These are phyloP conservation scores for Epinotia nisella DNA, from an alignment of 2,888 invertebrate species.

Conservation along the genomic window DNA sequence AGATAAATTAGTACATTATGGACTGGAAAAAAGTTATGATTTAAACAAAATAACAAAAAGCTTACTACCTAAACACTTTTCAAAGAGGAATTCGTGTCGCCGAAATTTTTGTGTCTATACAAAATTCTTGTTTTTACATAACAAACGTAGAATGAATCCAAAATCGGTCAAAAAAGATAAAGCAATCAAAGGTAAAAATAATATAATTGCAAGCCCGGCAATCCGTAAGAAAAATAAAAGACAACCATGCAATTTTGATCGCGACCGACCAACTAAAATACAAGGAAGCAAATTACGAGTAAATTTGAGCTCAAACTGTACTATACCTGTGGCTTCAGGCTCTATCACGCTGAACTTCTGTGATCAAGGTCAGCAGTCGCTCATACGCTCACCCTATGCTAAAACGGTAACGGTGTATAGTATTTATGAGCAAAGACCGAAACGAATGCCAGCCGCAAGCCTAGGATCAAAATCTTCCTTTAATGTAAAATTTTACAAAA, in stretches of 20 bases:
- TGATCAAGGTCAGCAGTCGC: neutral
- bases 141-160: neutral
- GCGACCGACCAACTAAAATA: neutral
- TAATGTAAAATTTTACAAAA: slow-evolving; percentile 22
- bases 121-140: neutral
- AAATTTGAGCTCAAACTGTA: neutral
- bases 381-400: neutral
- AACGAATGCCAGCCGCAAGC: neutral
- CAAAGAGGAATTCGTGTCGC: neutral
- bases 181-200: neutral
- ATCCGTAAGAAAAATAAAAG: neutral
- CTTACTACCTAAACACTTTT: neutral
- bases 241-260: neutral
- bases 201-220: neutral
- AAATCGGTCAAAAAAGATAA: neutral
- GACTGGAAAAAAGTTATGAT: neutral
- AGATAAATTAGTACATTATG: neutral
- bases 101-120: neutral
- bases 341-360: neutral
- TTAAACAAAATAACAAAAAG: neutral
- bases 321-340: neutral
- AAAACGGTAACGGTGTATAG: slow-evolving; percentile 10
- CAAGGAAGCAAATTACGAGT: neutral
- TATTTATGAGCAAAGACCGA: neutral
- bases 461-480: slow-evolving; percentile 3